These are phyloP conservation scores for Acipenser transmontanus DNA, from an alignment of 2,797 vertebrate species.

Conservation along the genomic window DNA sequence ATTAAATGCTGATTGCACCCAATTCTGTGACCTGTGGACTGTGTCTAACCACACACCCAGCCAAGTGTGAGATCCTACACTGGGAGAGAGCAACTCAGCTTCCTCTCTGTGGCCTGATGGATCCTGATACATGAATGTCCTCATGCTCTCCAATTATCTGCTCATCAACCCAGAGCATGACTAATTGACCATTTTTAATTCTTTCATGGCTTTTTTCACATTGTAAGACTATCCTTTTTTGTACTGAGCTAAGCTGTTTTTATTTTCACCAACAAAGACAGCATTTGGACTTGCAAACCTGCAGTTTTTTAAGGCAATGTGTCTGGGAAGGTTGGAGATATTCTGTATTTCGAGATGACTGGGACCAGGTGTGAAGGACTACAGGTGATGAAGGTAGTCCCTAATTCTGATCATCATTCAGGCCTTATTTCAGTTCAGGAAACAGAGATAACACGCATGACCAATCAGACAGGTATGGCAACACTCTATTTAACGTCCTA, in stretches of 20 bases:
- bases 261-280: not conserved
- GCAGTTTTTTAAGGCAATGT: not conserved
- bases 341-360: not conserved
- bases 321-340: not conserved
- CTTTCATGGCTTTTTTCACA: conserved; percentile 18
- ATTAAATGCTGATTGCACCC: conserved; percentile 57
- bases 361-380: not conserved
- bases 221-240: conserved; percentile 5
- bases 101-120: conserved; percentile 25
- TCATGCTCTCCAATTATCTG: conserved; percentile 35
- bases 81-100: conserved; percentile 38
- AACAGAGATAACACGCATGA: no score
- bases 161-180: conserved; percentile 24
- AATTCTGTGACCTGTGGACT: conserved; percentile 48
- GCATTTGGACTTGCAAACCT: not conserved
- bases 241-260: not conserved
- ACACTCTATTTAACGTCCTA: not conserved
- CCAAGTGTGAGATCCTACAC: conserved; percentile 41
- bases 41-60: conserved; percentile 46
- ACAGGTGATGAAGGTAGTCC: no score
- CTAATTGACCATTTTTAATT: conserved; percentile 23
- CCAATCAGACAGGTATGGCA: not conserved
- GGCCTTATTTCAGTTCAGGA: no score
- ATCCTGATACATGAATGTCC: conserved; percentile 25
- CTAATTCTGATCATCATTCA: no score